Percentiles rank a stretch among this genome's conserved stretches.
Conservation (phyloP, 2,888 invertebrate species). For the Troilus luridus region DNA sequence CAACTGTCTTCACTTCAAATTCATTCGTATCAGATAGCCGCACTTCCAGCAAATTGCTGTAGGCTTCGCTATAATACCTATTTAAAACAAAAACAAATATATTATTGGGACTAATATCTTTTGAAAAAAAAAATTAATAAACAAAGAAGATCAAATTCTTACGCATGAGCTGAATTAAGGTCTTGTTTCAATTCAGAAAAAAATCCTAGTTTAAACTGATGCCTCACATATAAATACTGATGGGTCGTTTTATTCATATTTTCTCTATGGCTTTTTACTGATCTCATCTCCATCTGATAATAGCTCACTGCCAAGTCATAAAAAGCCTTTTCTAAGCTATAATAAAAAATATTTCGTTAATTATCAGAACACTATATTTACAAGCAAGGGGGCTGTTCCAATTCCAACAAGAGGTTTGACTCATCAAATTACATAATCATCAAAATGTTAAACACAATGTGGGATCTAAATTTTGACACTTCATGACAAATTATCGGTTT, state of each 20-base stretch:
- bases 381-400: not conserved
- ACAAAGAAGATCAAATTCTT: conserved; percentile 66
- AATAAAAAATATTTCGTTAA: conserved; percentile 51
- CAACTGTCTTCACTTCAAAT: conserved; percentile 94
- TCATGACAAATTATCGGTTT: not conserved
- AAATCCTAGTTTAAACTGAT: conserved; percentile 97
- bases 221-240: conserved; percentile 92
- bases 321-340: conserved; percentile 91
- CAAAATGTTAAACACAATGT: too few relatives aligned
- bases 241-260: conserved; percentile 92
- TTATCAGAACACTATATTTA: not conserved
- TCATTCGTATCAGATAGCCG: conserved; percentile 91
- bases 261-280: conserved; percentile 90
- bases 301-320: conserved; percentile 93
- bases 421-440: too few relatives aligned
- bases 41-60: conserved; percentile 90
- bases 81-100: conserved; percentile 65
- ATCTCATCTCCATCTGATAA: conserved; percentile 90
- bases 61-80: conserved; percentile 89
- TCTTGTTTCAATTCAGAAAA: conserved; percentile 95
- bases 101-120: not conserved
- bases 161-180: conserved; percentile 85
- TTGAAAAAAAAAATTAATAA: not conserved
- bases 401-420: too few relatives aligned
- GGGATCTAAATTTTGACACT: not conserved